Evolutionary conservation across 2,113 vertebrate genomes (phyloP), one percentile per base, ranked within the genome.

Genomic region (Hylia prasina): DNA sequence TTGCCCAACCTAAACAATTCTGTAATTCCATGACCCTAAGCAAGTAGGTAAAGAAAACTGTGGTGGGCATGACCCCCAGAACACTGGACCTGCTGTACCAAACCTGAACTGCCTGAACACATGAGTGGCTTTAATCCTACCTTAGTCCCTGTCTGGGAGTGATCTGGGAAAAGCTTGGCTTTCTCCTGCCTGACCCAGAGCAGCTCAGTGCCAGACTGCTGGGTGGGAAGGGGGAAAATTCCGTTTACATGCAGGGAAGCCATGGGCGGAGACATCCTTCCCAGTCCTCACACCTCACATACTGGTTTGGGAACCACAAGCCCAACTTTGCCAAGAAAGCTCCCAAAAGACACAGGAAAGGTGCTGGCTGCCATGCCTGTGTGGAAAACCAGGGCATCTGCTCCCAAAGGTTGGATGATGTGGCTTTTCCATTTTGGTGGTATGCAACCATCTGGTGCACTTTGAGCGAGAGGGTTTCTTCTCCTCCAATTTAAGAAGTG

Each of bases 391-490:
- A 0, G 42, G 61, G 76, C 93, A 90, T 86, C 88, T 95, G 88
- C 82, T 81, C 61, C 79, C 44, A 90, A 92, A 90, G 79, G 64
- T 83, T 92, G 72, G 68, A 77, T 78, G 88, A 63, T 8, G 45
- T 4, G 1, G 51, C 64, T 93, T 92, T 90, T 88, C 87, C 82
- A 86, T 96, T 92, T 72, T 44, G 79, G 90, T 50, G 85, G 69
- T 68, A 33, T 25, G 56, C 51, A 90, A 25, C 87, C 91, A 95
- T 95, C 90, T 92, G 94, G 82, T 14, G 30, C 31, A 10, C 39
- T 88, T 89, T 12, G 31, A 85, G 37, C 0, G 0, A 58, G 23
- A 86, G 76, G 60, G 51, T 78, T 96, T 73, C 93, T 85, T 91
- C 94, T 80, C 82, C 84, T 93, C 79, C 90, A 93, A 24, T 81